Conservation (phyloP, 23 tunicate genomes). For the Trididemnum clinides region DNA sequence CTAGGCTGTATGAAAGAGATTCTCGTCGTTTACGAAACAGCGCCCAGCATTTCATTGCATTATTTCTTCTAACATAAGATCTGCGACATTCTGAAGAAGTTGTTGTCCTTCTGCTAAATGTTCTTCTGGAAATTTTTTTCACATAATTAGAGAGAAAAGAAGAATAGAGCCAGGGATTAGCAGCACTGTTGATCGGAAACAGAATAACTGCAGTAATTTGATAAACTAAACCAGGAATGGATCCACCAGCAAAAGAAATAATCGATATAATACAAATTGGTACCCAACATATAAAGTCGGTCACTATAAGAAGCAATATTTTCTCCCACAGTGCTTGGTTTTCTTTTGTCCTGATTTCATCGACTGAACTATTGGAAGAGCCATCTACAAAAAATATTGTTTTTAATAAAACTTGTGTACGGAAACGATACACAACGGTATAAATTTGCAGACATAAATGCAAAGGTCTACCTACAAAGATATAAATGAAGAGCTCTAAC, state of each 20-base stretch:
- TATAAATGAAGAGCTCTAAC: no score
- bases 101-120: no score
- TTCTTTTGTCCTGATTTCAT: conserved; percentile 48
- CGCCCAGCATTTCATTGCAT: no score
- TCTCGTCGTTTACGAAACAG: no score
- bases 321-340: conserved; percentile 60
- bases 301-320: conserved; percentile 50
- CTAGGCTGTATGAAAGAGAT: no score
- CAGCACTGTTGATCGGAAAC: conserved; percentile 52
- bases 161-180: conserved; percentile 55
- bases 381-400: neutral
- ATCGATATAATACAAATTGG: conserved; percentile 68
- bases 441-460: no score
- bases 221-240: conserved; percentile 27
- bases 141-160: conserved; percentile 9
- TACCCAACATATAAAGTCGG: conserved; percentile 72
- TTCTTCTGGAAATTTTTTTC: no score
- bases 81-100: no score
- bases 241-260: conserved; percentile 33
- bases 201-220: conserved; percentile 25
- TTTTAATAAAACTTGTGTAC: neutral
- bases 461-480: no score
- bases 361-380: neutral
- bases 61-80: no score
- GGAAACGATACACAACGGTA: no score